Evolutionary conservation across 2,888 invertebrate species (phyloP).

Genomic region (Crioceris asparagi): DNA sequence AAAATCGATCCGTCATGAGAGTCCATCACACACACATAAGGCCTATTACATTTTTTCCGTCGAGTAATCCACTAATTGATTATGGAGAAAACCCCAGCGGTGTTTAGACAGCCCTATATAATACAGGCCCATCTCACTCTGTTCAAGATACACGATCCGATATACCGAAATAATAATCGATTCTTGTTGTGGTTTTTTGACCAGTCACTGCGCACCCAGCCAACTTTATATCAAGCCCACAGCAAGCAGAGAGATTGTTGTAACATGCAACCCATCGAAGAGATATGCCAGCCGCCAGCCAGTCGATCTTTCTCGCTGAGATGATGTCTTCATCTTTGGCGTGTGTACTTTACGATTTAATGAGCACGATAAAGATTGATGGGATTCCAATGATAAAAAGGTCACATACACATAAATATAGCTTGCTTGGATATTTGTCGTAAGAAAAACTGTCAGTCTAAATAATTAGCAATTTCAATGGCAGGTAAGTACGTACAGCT

Average conservation of each 20-base stretch:
- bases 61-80: slow-evolving; percentile 30
- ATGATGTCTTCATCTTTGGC: slow-evolving; percentile 27
- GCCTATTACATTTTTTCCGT: slow-evolving; percentile 20
- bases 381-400: slow-evolving; percentile 11
- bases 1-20: no score
- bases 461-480: no score
- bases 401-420: no score
- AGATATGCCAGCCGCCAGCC: no score
- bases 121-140: slow-evolving; percentile 31
- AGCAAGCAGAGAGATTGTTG: no score
- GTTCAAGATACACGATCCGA: slow-evolving; percentile 33
- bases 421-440: background rate
- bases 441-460: no score
- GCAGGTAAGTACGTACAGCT: no score
- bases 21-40: no score
- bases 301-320: slow-evolving; percentile 16
- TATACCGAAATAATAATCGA: slow-evolving; percentile 34
- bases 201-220: slow-evolving; percentile 31
- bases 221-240: no score
- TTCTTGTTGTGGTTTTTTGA: slow-evolving; percentile 31
- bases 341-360: slow-evolving; percentile 21
- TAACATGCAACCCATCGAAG: no score
- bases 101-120: slow-evolving; percentile 34
- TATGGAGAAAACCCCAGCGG: slow-evolving; percentile 28
- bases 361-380: slow-evolving; percentile 24